Conservation (phyloP, 2,888 invertebrate genomes). For the Conchocele bisecta region DNA sequence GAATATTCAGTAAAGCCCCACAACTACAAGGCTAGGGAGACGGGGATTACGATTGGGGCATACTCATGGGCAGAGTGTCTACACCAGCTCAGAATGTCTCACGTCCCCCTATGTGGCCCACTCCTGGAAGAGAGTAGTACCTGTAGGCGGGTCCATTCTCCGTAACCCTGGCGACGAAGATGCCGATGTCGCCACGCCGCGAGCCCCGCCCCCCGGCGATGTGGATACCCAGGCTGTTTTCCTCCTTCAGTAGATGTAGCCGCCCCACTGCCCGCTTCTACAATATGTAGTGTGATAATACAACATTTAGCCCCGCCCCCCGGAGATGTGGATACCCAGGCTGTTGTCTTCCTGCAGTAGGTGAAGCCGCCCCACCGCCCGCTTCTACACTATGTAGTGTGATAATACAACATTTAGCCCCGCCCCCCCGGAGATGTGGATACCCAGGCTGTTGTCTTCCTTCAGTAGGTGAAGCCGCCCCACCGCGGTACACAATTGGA, state of each 20-base stretch:
- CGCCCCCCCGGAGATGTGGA: conserved; percentile 77
- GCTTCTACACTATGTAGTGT: too few species aligned
- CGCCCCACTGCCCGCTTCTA: conserved; percentile 73
- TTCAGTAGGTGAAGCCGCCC: conserved; percentile 76
- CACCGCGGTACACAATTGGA: too few species aligned
- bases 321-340: conserved; percentile 77
- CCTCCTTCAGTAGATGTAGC: conserved; percentile 75
- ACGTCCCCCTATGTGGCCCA: too few species aligned
- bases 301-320: conserved; percentile 77
- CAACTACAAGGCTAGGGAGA: too few species aligned
- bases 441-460: conserved; percentile 74
- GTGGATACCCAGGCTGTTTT: conserved; percentile 74
- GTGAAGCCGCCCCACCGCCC: conserved; percentile 72
- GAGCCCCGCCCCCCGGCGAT: conserved; percentile 78
- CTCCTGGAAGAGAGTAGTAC: too few species aligned
- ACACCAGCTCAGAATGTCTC: too few species aligned
- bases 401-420: too few species aligned
- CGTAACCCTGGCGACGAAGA: conserved; percentile 76
- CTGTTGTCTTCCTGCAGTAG: conserved; percentile 75
- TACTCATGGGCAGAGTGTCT: too few species aligned
- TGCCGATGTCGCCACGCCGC: conserved; percentile 77
- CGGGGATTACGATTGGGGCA: too few species aligned
- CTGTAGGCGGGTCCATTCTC: conserved; percentile 74
- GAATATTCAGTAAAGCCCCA: too few species aligned
- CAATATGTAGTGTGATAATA: conserved; percentile 32